Base-by-base conservation (phyloP, 2,797 vertebrate species). In the Valencia hispanica region DNA sequence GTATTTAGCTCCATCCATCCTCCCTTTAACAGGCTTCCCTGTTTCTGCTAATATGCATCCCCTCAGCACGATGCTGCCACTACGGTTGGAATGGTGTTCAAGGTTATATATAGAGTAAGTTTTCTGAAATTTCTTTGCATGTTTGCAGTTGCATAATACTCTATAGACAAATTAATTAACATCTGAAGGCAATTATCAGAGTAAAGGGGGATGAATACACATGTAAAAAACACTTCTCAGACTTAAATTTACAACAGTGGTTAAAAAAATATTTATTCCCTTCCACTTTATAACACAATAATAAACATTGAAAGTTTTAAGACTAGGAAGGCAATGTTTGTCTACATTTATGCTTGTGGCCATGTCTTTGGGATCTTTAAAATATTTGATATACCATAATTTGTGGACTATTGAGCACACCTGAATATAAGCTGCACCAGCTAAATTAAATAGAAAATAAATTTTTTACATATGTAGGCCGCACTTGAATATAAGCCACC, bases 361-460 rank as follows among this genome's bases (percentile, higher is more conserved):
- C 72, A 76, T 73, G 79, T 48, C 50, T 81, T 27, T 68, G 72
- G 63, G 74, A 70, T 80, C 68, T 82, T 75, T 80, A 83, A 87
- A 72, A 63, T 77, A 80, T 83, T 34, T 80, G 74, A 87, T 77
- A 79, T 78, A n/a, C n/a, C n/a, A n/a, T n/a, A n/a, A n/a, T n/a
- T n/a, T n/a, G n/a, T n/a, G n/a, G n/a, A n/a, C n/a, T n/a, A n/a
- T n/a, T n/a, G n/a, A n/a, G n/a, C n/a, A n/a, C n/a, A n/a, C n/a
- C n/a, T n/a, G n/a, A n/a, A n/a, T n/a, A n/a, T n/a, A n/a, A n/a
- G n/a, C n/a, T n/a, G n/a, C n/a, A n/a, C n/a, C n/a, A n/a, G n/a
- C n/a, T n/a, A n/a, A n/a, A n/a, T n/a, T n/a, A n/a, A n/a, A n/a
- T n/a, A n/a, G n/a, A n/a, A n/a, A n/a, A n/a, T n/a, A n/a, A n/a